A percentile compares a stretch with the other conserved stretches of the same genome.
These are phyloP conservation scores for Notolepis coatsorum DNA, from an alignment of 2,797 vertebrate genomes.

Conservation along the genomic window DNA sequence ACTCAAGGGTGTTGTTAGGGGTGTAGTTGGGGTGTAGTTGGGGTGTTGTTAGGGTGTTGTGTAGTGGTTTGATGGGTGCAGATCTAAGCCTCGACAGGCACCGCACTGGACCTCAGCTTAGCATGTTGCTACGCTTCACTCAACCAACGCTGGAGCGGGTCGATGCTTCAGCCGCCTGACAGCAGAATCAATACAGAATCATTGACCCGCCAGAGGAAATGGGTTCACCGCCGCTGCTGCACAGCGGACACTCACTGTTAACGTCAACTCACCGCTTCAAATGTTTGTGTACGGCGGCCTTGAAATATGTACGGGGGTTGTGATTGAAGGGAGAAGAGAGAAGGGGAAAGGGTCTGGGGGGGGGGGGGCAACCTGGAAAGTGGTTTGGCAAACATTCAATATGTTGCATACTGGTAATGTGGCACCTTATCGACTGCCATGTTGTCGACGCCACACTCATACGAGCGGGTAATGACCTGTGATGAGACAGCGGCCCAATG, in stretches of 20 bases:
- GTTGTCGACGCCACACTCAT: conserved; percentile 56
- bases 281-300: conserved; percentile 8
- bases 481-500: conserved; percentile 34
- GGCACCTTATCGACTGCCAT: conserved; percentile 54
- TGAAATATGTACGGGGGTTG: conserved; percentile 11
- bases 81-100: conserved; percentile 49
- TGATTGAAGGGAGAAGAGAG: neutral
- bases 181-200: conserved; percentile 59
- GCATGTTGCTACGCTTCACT: conserved; percentile 47
- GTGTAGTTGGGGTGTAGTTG: too few relatives aligned
- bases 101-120: conserved; percentile 60
- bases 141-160: conserved; percentile 56
- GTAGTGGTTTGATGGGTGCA: too few relatives aligned
- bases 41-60: too few relatives aligned
- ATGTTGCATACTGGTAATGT: conserved; percentile 51
- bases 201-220: conserved; percentile 64
- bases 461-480: conserved; percentile 48
- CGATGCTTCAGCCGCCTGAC: conserved; percentile 67
- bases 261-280: conserved; percentile 31
- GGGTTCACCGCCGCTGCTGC: conserved; percentile 47
- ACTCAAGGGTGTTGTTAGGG: too few relatives aligned
- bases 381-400: conserved; percentile 33
- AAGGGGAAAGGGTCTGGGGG: too few relatives aligned
- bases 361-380: conserved; percentile 4
- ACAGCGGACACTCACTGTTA: too few relatives aligned